Evolutionary conservation across 2,888 invertebrate genomes (phyloP).

Genomic region (Rhodophaea formosa): DNA sequence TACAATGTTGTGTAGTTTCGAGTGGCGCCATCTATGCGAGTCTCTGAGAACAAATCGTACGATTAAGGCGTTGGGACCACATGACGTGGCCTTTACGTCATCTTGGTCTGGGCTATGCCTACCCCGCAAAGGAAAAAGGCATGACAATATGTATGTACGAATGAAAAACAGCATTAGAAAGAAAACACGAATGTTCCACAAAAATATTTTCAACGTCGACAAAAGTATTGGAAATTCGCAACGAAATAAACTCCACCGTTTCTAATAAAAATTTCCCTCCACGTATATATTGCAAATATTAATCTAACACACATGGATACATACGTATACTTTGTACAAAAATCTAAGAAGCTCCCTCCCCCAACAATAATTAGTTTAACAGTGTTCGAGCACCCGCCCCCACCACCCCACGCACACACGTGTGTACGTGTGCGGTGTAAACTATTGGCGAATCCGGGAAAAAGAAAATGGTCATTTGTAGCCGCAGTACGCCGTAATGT

Average conservation of each 20-base stretch:
- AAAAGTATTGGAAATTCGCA: background rate
- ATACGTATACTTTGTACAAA: conserved; percentile 39
- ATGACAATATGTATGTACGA: too few species aligned
- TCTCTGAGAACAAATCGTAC: too few species aligned
- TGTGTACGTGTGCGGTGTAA: conserved; percentile 39
- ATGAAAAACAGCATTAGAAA: too few species aligned
- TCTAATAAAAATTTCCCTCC: conserved; percentile 4
- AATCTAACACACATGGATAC: conserved; percentile 18
- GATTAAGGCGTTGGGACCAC: too few species aligned
- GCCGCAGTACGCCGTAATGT: conserved; percentile 11
- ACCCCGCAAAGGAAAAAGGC: too few species aligned
- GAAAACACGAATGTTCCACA: too few species aligned
- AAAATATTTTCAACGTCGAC: background rate
- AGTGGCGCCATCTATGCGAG: too few species aligned
- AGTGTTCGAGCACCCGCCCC: conserved; percentile 55
- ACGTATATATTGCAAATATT: conserved; percentile 17
- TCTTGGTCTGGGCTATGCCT: too few species aligned
- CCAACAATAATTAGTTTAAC: conserved; percentile 53
- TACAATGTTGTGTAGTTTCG: too few species aligned
- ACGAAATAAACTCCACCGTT: background rate
- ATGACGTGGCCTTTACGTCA: too few species aligned
- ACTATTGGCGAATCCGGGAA: conserved; percentile 52
- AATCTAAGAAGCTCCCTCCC: conserved; percentile 42
- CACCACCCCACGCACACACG: conserved; percentile 29
- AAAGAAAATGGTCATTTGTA: conserved; percentile 46